Evolutionary conservation across 2,888 invertebrate species (phyloP).

Genomic region (Acleris laterana): DNA sequence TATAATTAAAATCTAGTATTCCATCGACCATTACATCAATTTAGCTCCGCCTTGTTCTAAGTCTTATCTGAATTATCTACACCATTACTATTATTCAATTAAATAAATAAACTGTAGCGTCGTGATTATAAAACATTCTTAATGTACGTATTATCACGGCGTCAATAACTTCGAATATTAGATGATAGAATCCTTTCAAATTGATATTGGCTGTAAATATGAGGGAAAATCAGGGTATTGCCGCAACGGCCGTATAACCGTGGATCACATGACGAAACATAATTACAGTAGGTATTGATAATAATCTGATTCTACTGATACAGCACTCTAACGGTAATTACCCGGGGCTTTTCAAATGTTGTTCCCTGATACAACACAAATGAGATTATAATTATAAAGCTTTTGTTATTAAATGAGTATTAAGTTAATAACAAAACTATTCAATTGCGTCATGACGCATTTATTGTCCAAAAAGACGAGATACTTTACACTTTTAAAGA

Average conservation of each 20-base stretch:
- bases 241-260: conserved; percentile 9
- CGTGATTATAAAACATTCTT: neutral
- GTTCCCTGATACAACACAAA: conserved; percentile 9
- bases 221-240: conserved; percentile 10
- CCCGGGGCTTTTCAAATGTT: conserved; percentile 5
- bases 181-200: conserved; percentile 14
- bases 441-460: neutral
- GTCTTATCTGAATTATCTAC: too few relatives aligned
- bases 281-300: conserved; percentile 24
- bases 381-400: conserved; percentile 14
- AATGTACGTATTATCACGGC: neutral
- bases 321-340: conserved; percentile 15
- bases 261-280: conserved; percentile 19
- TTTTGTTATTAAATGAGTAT: neutral
- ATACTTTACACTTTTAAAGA: conserved; percentile 36
- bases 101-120: too few relatives aligned
- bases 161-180: neutral
- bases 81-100: too few relatives aligned
- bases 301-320: conserved; percentile 11
- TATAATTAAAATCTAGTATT: too few relatives aligned
- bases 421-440: neutral
- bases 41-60: too few relatives aligned
- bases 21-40: too few relatives aligned
- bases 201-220: conserved; percentile 27
- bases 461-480: conserved; percentile 24